Evolutionary conservation across 2,113 vertebrate genomes (phyloP).

Genomic region (Gallinago jamesoni): DNA sequence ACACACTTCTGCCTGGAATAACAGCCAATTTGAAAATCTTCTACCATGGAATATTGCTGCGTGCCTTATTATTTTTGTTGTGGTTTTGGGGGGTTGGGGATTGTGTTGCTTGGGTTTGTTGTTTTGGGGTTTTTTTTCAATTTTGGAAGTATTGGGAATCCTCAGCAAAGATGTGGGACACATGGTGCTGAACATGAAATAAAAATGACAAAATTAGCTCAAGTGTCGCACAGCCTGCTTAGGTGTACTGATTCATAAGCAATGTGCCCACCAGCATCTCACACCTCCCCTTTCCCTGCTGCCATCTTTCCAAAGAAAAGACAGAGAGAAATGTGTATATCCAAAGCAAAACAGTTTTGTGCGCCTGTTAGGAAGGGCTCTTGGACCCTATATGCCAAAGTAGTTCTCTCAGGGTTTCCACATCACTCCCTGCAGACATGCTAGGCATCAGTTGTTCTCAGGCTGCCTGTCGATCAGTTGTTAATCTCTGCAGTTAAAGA

Average conservation of each 20-base stretch:
- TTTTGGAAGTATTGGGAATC: background rate
- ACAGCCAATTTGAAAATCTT: background rate
- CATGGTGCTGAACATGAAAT: background rate
- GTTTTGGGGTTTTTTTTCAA: accelerated
- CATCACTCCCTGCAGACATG: background rate
- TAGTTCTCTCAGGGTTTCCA: background rate
- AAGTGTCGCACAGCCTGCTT: background rate
- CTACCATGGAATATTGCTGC: background rate
- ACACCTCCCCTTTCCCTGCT: background rate
- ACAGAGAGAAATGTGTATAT: background rate
- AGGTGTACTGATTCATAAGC: background rate
- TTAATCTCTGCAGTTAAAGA: background rate
- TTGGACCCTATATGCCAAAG: background rate
- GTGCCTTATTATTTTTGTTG: background rate
- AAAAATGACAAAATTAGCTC: background rate
- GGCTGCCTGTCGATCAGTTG: background rate
- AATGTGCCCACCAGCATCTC: background rate
- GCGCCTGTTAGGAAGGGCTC: background rate
- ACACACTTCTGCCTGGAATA: background rate
- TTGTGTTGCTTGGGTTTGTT: background rate
- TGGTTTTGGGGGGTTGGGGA: accelerated
- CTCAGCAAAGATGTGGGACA: background rate
- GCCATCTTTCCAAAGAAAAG: background rate
- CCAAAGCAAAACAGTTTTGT: background rate
- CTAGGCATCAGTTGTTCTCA: background rate